These are phyloP conservation scores for Sycobia sp. DNA, from an alignment of 1,140 invertebrate species.

Conservation along the genomic window DNA sequence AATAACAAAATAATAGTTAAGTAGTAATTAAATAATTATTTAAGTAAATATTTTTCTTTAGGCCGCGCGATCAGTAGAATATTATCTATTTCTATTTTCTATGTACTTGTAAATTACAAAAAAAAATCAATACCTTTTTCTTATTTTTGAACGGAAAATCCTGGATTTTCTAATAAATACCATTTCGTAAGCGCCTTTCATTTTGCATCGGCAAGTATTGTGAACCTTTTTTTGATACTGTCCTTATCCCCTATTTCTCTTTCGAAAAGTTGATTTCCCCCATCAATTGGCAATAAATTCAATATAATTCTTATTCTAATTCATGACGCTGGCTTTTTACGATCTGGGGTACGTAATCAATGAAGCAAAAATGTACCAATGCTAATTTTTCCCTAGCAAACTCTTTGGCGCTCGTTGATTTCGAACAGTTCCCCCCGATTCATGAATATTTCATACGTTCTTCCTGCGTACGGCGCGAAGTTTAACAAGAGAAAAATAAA, in stretches of 20 bases:
- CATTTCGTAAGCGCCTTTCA: not conserved
- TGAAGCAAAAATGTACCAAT: conserved; percentile 7
- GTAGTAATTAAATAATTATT: too few species aligned
- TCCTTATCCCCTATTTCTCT: too few species aligned
- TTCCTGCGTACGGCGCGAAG: not conserved
- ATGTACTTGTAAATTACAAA: too few species aligned
- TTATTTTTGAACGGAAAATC: too few species aligned
- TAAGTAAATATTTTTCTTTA: too few species aligned
- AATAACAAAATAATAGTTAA: too few species aligned
- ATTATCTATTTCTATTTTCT: too few species aligned
- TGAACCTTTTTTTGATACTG: too few species aligned
- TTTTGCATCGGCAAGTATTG: not conserved
- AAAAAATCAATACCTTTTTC: too few species aligned
- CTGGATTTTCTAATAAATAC: too few species aligned
- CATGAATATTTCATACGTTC: conserved; percentile 9
- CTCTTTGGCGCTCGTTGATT: not conserved
- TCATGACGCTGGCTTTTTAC: not conserved
- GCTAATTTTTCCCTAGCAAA: conserved; percentile 5
- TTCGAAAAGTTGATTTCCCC: too few species aligned
- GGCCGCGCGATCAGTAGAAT: too few species aligned
- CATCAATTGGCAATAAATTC: conserved; percentile 6
- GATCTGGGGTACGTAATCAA: not conserved
- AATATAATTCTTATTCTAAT: conserved; percentile 11
- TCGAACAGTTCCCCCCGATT: not conserved
- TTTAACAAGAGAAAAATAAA: conserved; percentile 14